Evolutionary conservation across 1,140 invertebrate genomes (phyloP), one percentile per base, ranked within the genome.

Genomic region (Pachypeltis micranthus): DNA sequence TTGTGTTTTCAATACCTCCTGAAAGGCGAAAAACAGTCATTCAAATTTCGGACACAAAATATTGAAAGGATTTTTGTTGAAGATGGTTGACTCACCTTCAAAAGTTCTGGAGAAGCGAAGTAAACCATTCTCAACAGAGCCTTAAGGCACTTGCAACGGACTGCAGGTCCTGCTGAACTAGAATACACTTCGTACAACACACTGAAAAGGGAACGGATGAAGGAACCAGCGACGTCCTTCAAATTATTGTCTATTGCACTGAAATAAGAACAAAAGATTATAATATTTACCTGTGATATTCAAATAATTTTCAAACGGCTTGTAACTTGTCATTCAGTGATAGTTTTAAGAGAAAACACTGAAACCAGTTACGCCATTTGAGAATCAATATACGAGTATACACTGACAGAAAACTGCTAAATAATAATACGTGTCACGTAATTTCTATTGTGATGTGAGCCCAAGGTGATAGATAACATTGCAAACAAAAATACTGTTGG

Each of bases 101-200:
- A 78, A 62, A 95, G 80, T 70, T 92, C 85, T 4, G 90, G 83
- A 66, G 85, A 86, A 1, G 93, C 88, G 75, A 95, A 96, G 76
- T 93, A 96, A 0, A 98, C 90, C 87, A 97, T 96, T 58, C 94
- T 81, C 16, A 98, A 79, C 23, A 98, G 80, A n/a, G 95, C 93
- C 72, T 93, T 85, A 25, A 98, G 81, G 74, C 94, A 97, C 76
- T 96, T 95, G 76, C 93, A 94, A 69, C 94, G 85, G 14, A 98
- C 93, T 60, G 93, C 91, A n/a, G 93, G 93, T 3, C 95, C 95
- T 61, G 95, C 94, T 24, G 92, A 96, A 66, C 91, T 95, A 72
- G 92, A 95, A 76, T 98, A 98, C 24, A 98, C 93, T 78, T 98
- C 93, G 75, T 96, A 94, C 19, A 96, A 78, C 21, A 91, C 86